phyloP scores from a whole-genome alignment of 2,797 vertebrate genomes.

The Manis javanica region DNA sequence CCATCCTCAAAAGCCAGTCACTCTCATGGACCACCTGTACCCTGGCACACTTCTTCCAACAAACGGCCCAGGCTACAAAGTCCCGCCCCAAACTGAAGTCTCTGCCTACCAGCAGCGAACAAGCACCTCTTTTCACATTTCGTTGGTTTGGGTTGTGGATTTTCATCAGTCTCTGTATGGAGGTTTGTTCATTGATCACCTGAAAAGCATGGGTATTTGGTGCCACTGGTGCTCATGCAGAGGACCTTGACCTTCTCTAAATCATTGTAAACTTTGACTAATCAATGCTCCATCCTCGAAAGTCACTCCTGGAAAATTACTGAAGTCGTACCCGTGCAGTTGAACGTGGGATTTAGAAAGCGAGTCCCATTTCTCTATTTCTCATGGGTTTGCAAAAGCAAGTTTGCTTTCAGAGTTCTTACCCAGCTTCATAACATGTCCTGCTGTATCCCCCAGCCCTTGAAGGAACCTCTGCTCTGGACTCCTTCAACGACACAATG shows the following conservation, averaged over 20 bases:
- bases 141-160: neutral
- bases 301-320: neutral
- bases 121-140: neutral
- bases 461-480: neutral
- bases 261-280: neutral
- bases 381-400: neutral
- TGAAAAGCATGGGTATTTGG: neutral
- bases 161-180: neutral
- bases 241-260: neutral
- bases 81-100: neutral
- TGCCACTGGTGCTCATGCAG: neutral
- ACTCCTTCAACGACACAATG: neutral
- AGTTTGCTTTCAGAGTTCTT: neutral
- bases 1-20: fast-evolving
- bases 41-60: neutral
- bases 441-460: neutral
- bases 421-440: neutral
- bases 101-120: neutral
- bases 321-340: neutral
- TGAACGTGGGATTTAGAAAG: neutral
- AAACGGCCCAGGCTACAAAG: neutral
- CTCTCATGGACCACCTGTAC: neutral
- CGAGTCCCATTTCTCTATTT: neutral
- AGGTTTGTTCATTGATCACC: neutral
- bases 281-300: neutral